phyloP scores from a whole-genome alignment of 2,113 vertebrate genomes.

The Emydura subglobosa region DNA sequence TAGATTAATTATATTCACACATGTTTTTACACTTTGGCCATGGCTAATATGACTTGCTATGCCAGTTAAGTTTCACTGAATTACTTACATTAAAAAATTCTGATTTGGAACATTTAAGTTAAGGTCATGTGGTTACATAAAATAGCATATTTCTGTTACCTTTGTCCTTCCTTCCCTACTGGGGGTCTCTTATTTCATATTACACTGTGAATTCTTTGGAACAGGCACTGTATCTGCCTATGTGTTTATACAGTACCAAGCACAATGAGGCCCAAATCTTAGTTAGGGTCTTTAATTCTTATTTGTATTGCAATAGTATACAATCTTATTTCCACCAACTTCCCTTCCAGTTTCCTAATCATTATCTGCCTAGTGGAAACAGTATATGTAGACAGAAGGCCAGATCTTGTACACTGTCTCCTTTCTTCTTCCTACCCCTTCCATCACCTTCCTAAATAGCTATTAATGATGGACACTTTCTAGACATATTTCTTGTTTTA shows the following conservation, averaged over 20 bases:
- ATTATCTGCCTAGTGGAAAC: not conserved
- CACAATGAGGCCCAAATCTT: not conserved
- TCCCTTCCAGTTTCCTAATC: not conserved
- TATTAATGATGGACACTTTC: not conserved
- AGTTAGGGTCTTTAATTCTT: not conserved
- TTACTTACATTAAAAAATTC: not conserved
- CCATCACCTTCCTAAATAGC: not conserved
- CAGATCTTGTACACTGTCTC: not conserved
- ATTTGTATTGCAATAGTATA: not conserved
- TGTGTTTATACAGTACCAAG: not conserved
- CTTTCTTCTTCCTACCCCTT: not conserved
- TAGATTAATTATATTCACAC: not conserved
- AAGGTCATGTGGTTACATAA: not conserved
- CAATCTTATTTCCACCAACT: not conserved
- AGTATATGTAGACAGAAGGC: accelerated
- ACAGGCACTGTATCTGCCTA: not conserved
- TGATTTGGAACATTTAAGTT: not conserved
- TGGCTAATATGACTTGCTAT: not conserved
- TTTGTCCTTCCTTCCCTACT: not conserved
- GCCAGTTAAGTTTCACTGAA: not conserved
- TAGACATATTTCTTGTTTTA: constrained; percentile 3
- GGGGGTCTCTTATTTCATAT: not conserved
- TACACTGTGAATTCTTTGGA: not conserved
- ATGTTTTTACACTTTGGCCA: not conserved
- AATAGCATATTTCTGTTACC: not conserved